Percentiles rank a stretch among this genome's conserved stretches.
phyloP scores from a whole-genome alignment of 2,888 invertebrate species.

The Argyra leucocephala region DNA sequence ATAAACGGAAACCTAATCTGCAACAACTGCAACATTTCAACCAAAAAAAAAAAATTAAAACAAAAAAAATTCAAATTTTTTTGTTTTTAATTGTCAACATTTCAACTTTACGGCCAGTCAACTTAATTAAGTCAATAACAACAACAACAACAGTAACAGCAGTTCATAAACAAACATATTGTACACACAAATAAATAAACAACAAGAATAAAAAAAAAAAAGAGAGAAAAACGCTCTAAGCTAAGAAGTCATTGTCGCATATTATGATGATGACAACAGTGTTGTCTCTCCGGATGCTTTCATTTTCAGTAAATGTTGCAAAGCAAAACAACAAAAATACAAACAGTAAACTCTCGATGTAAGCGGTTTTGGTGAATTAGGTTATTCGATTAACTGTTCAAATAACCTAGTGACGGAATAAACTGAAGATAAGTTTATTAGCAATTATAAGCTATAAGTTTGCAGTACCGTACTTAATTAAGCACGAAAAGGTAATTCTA shows the following conservation, averaged over 20 bases:
- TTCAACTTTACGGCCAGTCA: constrained; percentile 6
- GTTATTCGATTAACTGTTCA: too few species aligned
- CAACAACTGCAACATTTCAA: neutral
- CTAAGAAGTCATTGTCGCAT: neutral
- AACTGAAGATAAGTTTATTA: too few species aligned
- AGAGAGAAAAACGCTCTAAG: too few species aligned
- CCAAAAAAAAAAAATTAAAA: neutral
- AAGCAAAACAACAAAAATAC: neutral
- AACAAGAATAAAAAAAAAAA: neutral
- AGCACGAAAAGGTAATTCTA: too few species aligned
- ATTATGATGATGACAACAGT: neutral
- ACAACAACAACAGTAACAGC: neutral
- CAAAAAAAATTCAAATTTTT: too few species aligned
- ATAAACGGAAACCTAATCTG: neutral
- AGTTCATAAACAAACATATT: neutral
- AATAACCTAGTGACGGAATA: too few species aligned
- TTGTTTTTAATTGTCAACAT: neutral
- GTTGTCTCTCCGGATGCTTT: neutral
- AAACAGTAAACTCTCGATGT: too few species aligned
- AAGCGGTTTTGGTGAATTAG: too few species aligned
- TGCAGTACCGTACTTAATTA: too few species aligned
- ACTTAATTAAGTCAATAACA: constrained; percentile 1
- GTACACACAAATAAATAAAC: neutral
- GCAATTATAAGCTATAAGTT: too few species aligned
- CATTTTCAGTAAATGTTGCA: constrained; percentile 1